Percentiles rank a stretch among this genome's conserved stretches.
Conservation (phyloP, 2,888 invertebrate genomes). For the Drosophila hamatofila region DNA sequence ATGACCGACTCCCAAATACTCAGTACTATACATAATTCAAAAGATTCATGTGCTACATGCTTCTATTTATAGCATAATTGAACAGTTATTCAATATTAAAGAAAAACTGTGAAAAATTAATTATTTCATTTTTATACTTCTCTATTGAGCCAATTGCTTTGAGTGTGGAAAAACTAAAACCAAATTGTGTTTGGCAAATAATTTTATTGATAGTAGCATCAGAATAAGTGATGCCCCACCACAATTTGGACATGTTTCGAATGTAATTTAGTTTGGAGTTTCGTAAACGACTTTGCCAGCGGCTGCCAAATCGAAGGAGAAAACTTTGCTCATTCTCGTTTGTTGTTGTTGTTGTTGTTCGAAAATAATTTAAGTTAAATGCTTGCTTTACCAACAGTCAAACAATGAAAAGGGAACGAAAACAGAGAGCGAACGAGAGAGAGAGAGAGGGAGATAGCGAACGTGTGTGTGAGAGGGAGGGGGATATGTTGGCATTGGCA, state of each 20-base stretch:
- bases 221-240: constrained; percentile 15
- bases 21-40: too few species aligned
- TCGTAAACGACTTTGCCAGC: constrained; percentile 1
- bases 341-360: constrained; percentile 8
- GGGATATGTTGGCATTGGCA: neutral
- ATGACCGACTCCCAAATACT: neutral
- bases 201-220: constrained; percentile 7
- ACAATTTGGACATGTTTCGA: constrained; percentile 24
- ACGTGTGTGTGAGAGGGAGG: neutral
- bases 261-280: constrained; percentile 17
- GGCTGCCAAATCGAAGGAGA: constrained; percentile 15
- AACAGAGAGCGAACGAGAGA: neutral
- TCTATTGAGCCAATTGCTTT: too few species aligned
- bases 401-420: constrained; percentile 49
- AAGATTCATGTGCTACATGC: too few species aligned
- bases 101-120: neutral
- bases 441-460: neutral
- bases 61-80: too few species aligned
- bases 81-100: neutral
- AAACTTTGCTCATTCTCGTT: constrained; percentile 57
- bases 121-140: too few species aligned
- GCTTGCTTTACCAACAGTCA: constrained; percentile 62
- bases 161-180: neutral
- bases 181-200: constrained; percentile 1
- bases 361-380: constrained; percentile 66